Evolutionary conservation across 2,113 vertebrate species (phyloP).

Genomic region (Eretmochelys imbricata): DNA sequence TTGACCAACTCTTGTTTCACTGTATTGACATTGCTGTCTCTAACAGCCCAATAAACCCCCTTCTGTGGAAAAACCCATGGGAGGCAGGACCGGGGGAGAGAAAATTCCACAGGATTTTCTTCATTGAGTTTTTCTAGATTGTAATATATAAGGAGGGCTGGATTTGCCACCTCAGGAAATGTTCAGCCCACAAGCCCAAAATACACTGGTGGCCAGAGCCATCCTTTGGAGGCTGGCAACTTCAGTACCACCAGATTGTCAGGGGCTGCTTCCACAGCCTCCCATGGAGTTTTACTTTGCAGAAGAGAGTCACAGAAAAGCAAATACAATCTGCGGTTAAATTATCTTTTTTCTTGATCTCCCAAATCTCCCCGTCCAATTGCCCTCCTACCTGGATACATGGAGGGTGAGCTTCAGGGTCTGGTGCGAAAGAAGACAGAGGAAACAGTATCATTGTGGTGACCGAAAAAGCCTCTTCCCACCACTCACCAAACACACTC

Average conservation of each 20-base stretch:
- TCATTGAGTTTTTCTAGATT: background rate
- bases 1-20: too few species aligned
- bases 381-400: background rate
- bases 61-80: too few species aligned
- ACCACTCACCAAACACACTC: background rate
- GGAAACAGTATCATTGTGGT: background rate
- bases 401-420: background rate
- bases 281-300: too few species aligned
- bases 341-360: background rate
- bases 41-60: too few species aligned
- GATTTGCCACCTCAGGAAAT: background rate
- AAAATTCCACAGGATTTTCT: background rate
- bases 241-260: background rate
- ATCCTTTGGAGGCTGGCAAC: background rate
- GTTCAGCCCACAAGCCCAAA: background rate
- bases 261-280: background rate
- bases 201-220: background rate
- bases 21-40: too few species aligned
- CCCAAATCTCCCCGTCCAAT: background rate
- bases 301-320: background rate
- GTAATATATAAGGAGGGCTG: background rate
- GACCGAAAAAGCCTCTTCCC: background rate
- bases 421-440: background rate
- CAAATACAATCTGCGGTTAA: background rate
- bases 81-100: too few species aligned